phyloP scores from a whole-genome alignment of 2,797 vertebrate genomes.

The Dendrocincla fuliginosa region DNA sequence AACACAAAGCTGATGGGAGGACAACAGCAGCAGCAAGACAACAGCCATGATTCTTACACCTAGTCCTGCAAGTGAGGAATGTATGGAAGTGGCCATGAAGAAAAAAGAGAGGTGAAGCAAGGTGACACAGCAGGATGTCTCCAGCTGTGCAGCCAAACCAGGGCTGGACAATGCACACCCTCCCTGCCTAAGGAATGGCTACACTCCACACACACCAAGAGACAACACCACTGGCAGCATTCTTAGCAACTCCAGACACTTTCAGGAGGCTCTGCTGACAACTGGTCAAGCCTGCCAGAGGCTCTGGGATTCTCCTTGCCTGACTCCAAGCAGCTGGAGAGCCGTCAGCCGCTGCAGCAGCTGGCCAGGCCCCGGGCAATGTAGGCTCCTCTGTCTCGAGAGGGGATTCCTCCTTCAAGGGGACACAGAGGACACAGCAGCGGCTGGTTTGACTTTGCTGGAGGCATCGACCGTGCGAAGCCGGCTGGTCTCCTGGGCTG shows the following conservation, averaged over 20 bases:
- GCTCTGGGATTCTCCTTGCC: not conserved
- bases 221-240: not conserved
- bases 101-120: not conserved
- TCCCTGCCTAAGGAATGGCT: not conserved
- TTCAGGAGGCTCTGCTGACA: not conserved
- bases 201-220: rapidly evolving
- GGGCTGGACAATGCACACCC: not conserved
- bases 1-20: not conserved
- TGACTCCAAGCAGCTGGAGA: not conserved
- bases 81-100: not conserved
- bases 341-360: not conserved
- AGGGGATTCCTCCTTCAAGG: constrained; percentile 60
- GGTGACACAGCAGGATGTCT: rapidly evolving
- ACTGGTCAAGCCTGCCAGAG: not conserved
- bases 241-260: not conserved
- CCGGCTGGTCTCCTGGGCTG: constrained; percentile 55
- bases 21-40: not conserved
- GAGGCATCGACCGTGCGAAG: constrained; percentile 50
- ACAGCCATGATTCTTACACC: not conserved
- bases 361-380: constrained; percentile 43
- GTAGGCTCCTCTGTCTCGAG: not conserved
- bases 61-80: not conserved
- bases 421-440: constrained; percentile 55
- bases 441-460: constrained; percentile 66
- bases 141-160: not conserved